Conservation (phyloP, 2,113 vertebrate genomes). For the Scophthalmus maximus region DNA sequence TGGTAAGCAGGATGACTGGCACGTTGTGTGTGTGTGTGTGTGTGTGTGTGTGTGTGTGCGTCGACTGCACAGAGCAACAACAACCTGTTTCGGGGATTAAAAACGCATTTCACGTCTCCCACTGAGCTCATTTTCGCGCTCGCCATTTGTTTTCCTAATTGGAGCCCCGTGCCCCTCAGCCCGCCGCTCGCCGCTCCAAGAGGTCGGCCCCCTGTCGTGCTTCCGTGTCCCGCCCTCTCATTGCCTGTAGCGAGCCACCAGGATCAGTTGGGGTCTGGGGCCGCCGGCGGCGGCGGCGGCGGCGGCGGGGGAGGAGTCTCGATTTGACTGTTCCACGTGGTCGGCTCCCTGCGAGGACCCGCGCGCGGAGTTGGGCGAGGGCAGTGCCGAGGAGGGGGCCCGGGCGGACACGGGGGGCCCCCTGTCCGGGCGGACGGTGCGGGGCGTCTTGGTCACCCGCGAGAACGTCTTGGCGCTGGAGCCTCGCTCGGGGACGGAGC, state of each 20-base stretch:
- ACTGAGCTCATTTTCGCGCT: conserved; percentile 16
- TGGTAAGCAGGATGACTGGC: conserved; percentile 2
- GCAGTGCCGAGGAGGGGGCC: conserved; percentile 12
- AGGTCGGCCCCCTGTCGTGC: not conserved
- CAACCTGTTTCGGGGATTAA: conserved; percentile 25
- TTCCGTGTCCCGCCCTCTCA: conserved; percentile 6
- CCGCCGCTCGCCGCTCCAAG: not conserved
- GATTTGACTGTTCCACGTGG: not conserved
- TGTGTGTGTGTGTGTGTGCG: no score
- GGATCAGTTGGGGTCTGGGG: conserved; percentile 63
- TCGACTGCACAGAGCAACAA: not conserved
- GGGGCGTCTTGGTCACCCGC: conserved; percentile 64
- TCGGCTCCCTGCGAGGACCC: conserved; percentile 13
- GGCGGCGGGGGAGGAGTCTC: not conserved
- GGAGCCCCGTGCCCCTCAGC: conserved; percentile 11
- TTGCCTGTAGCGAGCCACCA: conserved; percentile 77
- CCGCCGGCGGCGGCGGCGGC: not conserved
- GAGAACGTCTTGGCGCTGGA: conserved; percentile 77
- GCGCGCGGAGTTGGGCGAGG: conserved; percentile 37
- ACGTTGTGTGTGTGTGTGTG: not conserved
- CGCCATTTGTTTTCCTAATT: conserved; percentile 39
- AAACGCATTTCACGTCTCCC: conserved; percentile 17
- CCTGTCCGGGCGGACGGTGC: conserved; percentile 48
- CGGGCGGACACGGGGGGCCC: conserved; percentile 21
- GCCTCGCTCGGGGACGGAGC: conserved; percentile 48